phyloP scores from a whole-genome alignment of 2,888 invertebrate species.

The Malthinus flaveolus region DNA sequence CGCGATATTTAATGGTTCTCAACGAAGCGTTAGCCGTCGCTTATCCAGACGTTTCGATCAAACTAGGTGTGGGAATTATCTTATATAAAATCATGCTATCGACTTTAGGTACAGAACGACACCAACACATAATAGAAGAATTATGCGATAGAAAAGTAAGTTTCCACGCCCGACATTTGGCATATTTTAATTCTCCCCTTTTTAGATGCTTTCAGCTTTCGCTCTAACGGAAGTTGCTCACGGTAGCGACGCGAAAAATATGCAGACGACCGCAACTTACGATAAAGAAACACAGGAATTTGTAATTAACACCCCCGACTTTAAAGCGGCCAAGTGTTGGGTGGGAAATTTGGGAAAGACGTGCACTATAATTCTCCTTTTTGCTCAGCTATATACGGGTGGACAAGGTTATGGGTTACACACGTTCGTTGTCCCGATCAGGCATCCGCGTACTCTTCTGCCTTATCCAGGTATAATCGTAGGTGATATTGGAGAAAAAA shows the following conservation, averaged over 20 bases:
- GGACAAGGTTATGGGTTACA: constrained; percentile 83
- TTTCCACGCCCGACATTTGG: not conserved
- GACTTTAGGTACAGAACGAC: constrained; percentile 76
- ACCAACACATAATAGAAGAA: constrained; percentile 68
- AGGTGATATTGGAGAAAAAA: constrained; percentile 92
- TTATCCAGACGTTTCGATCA: constrained; percentile 75
- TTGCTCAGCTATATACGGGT: constrained; percentile 86
- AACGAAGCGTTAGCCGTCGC: constrained; percentile 74
- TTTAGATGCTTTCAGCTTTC: constrained; percentile 76
- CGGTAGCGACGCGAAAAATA: constrained; percentile 90
- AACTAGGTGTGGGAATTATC: constrained; percentile 75
- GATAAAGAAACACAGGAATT: constrained; percentile 78
- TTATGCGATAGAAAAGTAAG: constrained; percentile 72
- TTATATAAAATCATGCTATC: constrained; percentile 74
- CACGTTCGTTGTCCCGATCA: constrained; percentile 84
- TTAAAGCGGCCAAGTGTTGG: constrained; percentile 97
- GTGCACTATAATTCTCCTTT: constrained; percentile 83
- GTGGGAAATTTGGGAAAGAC: constrained; percentile 87
- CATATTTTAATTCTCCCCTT: constrained; percentile 1
- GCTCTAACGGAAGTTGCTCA: constrained; percentile 93
- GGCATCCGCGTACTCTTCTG: constrained; percentile 74
- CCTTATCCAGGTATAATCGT: constrained; percentile 84
- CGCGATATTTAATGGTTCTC: constrained; percentile 73
- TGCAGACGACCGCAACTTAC: constrained; percentile 89
- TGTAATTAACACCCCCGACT: constrained; percentile 88